Evolutionary conservation across 2,797 vertebrate species (phyloP), one percentile per base, ranked within the genome.

Genomic region (Lacerta bilineata): DNA sequence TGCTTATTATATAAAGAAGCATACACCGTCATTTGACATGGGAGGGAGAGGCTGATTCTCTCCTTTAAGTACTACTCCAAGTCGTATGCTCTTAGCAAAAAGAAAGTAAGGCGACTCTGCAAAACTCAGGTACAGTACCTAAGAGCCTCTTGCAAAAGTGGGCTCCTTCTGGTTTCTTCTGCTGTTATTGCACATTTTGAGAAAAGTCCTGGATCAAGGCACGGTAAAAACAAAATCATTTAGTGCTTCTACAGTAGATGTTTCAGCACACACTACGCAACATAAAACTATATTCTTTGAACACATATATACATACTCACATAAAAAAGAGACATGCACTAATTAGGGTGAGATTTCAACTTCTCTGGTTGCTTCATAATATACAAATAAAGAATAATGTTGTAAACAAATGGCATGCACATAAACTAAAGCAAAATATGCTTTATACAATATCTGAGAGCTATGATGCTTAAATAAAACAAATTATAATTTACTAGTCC

Each of bases 401-500:
- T 94, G 95, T 96, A 96, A 95, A 96, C 96, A 96, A 94, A 93
- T 94, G 92, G 93, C 95, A 96, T 96, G 93, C 93, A 96, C 94
- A 95, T 94, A 95, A 96, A 95, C 95, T 95, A 96, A 91, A 95
- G 93, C 94, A 94, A 94, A 95, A 95, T 72, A 72, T n/a, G 75
- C 94, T 95, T 94, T 95, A 95, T 95, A 95, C 94, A 95, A 93
- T 95, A 93, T 95, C 92, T 93, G 94, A 96, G 91, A 94, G 94
- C 95, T 96, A 95, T 94, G 93, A 94, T 79, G 95, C 89, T 96
- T 96, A 96, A 96, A 96, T 96, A 96, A 96, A 96, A 96, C 88
- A 89, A 89, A 95, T 94, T 94, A 96, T 96, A 96, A 96, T 94
- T 96, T 96, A 96, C 87, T 94, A 95, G 92, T 96, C 95, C 94